Base-by-base conservation (phyloP, 2,888 invertebrate species). In the Coleophora flavipennella region DNA sequence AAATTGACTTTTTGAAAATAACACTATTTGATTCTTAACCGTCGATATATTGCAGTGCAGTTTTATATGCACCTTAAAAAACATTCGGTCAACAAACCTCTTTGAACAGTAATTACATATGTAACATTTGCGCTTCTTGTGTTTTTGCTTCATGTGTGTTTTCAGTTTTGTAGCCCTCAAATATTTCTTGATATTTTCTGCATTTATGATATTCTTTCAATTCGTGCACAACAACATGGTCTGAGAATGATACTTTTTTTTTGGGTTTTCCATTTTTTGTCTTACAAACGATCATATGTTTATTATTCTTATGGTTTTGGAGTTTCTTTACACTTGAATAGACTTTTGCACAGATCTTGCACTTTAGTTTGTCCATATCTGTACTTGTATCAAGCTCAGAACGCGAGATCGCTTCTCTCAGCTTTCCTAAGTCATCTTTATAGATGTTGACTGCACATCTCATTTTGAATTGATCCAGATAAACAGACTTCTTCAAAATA, bases 1-100 rank as follows among this genome's bases (percentile, higher is more conserved):
- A n/a, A n/a, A n/a, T n/a, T n/a, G n/a, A n/a, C n/a, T n/a, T n/a
- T n/a, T n/a, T n/a, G n/a, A n/a, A n/a, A n/a, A n/a, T n/a, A n/a
- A n/a, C n/a, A n/a, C n/a, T n/a, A n/a, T n/a, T n/a, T n/a, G n/a
- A n/a, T n/a, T n/a, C n/a, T n/a, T n/a, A n/a, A n/a, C n/a, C n/a
- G n/a, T n/a, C n/a, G n/a, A 83, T 0, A 64, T 41, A 33, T 78
- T 72, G 32, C 81, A 83, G 31, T 84, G 83, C n/a, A 80, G 38
- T 40, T 68, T 73, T 1, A 83, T 70, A 37, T 84, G 83, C 0
- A 77, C 65, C 60, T 83, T 83, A 28, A 83, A 83, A 28, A 79
- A 68, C 51, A 65, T 72, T 31, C 79, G 59, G 41, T 81, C 77
- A 1, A 62, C 61, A 44, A 81, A 83, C 7, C 64, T 69, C 42